These are phyloP conservation scores for Patiria pectinifera DNA, from an alignment of 53 echinoderm and acorn worm species.

Conservation along the genomic window DNA sequence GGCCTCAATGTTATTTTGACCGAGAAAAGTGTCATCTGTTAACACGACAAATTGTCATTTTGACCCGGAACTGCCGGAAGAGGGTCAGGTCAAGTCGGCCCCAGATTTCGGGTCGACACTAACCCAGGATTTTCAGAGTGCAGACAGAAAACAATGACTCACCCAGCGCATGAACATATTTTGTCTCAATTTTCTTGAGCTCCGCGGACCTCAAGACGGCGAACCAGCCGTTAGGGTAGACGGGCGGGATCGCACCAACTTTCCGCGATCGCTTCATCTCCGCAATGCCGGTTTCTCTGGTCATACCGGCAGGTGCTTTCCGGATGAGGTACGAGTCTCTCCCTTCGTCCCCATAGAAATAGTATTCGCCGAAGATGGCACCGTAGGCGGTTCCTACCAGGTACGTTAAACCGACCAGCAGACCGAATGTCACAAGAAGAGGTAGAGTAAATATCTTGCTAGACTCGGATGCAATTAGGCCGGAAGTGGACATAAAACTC, in stretches of 20 bases:
- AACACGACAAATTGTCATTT: no score
- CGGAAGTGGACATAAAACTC: neutral
- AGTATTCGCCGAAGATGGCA: neutral
- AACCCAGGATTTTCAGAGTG: no score
- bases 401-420: neutral
- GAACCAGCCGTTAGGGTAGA: slow-evolving; percentile 67
- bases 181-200: slow-evolving; percentile 19
- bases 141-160: neutral
- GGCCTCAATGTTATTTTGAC: no score
- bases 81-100: no score
- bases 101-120: no score
- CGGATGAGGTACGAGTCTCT: neutral
- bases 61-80: no score
- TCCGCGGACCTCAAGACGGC: slow-evolving; percentile 30
- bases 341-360: slow-evolving; percentile 7
- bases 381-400: neutral
- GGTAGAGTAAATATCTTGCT: neutral
- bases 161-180: slow-evolving; percentile 17
- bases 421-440: neutral
- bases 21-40: no score
- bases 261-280: slow-evolving; percentile 6
- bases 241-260: slow-evolving; percentile 52
- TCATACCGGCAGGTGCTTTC: neutral
- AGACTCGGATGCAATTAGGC: neutral
- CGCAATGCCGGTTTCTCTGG: neutral